phyloP scores from a whole-genome alignment of 1,140 invertebrate genomes.

The Drosophila ambigua region DNA sequence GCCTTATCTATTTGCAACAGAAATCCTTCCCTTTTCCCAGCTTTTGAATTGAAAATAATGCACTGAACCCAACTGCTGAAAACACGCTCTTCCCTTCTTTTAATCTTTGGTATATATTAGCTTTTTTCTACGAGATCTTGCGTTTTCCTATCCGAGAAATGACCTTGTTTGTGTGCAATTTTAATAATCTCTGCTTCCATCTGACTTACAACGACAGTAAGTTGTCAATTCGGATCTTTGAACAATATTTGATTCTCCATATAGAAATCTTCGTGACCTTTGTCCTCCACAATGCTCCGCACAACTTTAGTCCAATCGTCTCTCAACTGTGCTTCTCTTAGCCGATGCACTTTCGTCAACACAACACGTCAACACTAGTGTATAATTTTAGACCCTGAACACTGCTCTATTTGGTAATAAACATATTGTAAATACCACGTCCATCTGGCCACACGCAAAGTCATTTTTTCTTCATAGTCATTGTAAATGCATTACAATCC shows the following conservation, averaged over 20 bases:
- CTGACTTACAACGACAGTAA: neutral
- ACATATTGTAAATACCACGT: constrained; percentile 34
- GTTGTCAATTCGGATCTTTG: neutral
- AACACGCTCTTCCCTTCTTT: neutral
- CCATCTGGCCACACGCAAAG: constrained; percentile 28
- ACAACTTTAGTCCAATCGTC: constrained; percentile 14
- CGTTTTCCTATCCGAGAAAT: constrained; percentile 7
- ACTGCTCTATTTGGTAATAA: constrained; percentile 34
- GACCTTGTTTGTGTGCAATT: neutral
- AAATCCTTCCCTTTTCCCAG: neutral
- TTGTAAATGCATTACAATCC: no score
- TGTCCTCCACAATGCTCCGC: constrained; percentile 1
- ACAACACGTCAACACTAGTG: constrained; percentile 1
- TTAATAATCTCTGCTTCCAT: constrained; percentile 9
- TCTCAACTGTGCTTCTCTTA: constrained; percentile 11
- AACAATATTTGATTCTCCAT: neutral
- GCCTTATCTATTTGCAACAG: no score
- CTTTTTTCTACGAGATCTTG: constrained; percentile 14
- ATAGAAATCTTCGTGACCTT: neutral
- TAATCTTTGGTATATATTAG: constrained; percentile 12
- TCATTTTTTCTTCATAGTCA: constrained; percentile 36
- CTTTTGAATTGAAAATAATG: neutral
- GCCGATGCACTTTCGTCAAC: constrained; percentile 12
- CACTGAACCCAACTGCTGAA: constrained; percentile 11
- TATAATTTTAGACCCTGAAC: constrained; percentile 28